These are phyloP conservation scores for Fregetta grallaria DNA, from an alignment of 2,113 vertebrate species.

Conservation along the genomic window DNA sequence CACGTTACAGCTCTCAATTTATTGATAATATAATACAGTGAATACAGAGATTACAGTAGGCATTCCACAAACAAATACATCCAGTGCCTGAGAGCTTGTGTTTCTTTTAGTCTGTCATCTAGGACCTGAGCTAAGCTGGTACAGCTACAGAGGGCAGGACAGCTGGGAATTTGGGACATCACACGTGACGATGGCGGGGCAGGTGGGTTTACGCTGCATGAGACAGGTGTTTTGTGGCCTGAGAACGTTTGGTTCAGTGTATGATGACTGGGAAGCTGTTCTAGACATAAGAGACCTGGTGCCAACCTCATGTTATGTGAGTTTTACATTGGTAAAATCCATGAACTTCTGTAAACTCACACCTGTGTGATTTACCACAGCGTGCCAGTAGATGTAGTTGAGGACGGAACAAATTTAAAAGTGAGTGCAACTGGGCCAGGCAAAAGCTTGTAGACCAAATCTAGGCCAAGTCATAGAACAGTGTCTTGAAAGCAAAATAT, in stretches of 20 bases:
- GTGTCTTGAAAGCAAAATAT: neutral
- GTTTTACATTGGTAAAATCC: neutral
- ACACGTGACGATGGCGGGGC: neutral
- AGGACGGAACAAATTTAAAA: neutral
- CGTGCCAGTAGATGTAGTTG: neutral
- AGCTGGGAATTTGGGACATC: neutral
- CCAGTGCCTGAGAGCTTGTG: neutral
- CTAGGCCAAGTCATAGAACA: constrained; percentile 35
- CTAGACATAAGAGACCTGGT: neutral
- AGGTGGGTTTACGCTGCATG: neutral
- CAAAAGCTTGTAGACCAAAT: constrained; percentile 7
- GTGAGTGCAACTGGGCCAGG: neutral
- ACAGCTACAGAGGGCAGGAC: neutral
- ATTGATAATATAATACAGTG: neutral
- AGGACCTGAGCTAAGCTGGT: neutral
- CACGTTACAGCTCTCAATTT: neutral
- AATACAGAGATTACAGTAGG: neutral
- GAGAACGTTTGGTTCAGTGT: neutral
- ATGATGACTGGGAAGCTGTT: neutral
- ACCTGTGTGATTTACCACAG: neutral
- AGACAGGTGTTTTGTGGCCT: neutral
- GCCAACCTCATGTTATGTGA: neutral
- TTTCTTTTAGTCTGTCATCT: neutral
- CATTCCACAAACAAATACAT: neutral
- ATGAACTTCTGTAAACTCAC: neutral